Percentiles rank a stretch among this genome's conserved stretches.
These are phyloP conservation scores for Girardinus metallicus DNA, from an alignment of 2,797 vertebrate genomes.

Conservation along the genomic window DNA sequence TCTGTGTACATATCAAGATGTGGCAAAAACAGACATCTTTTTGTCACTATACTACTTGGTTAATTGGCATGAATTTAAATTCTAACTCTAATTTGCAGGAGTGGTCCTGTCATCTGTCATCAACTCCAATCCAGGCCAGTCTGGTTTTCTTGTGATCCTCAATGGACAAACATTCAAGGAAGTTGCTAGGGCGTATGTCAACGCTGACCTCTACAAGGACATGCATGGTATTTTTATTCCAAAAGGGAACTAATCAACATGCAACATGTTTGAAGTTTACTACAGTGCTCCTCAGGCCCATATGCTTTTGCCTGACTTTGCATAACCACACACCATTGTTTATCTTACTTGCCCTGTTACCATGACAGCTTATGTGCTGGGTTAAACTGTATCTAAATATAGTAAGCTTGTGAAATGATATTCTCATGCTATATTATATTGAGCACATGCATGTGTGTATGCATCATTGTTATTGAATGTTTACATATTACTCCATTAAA, in stretches of 20 bases:
- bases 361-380: neutral
- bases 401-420: neutral
- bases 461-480: neutral
- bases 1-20: neutral
- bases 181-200: conserved; percentile 84
- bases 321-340: neutral
- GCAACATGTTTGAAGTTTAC: neutral
- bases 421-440: neutral
- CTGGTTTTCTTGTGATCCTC: conserved; percentile 86
- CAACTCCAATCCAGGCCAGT: conserved; percentile 76
- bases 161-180: conserved; percentile 91
- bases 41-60: neutral
- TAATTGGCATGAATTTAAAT: neutral
- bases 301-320: neutral
- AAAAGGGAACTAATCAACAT: conserved; percentile 34
- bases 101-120: conserved; percentile 84
- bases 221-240: conserved; percentile 92
- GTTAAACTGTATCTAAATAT: neutral
- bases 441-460: neutral
- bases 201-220: conserved; percentile 82
- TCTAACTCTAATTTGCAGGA: conserved; percentile 74
- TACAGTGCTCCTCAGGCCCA: too few relatives aligned
- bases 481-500: conserved; percentile 8
- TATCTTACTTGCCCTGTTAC: conserved; percentile 12
- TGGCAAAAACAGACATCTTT: neutral